These are phyloP conservation scores for Neolamprologus tretocephalus DNA, from an alignment of 2,113 vertebrate species.

Conservation along the genomic window DNA sequence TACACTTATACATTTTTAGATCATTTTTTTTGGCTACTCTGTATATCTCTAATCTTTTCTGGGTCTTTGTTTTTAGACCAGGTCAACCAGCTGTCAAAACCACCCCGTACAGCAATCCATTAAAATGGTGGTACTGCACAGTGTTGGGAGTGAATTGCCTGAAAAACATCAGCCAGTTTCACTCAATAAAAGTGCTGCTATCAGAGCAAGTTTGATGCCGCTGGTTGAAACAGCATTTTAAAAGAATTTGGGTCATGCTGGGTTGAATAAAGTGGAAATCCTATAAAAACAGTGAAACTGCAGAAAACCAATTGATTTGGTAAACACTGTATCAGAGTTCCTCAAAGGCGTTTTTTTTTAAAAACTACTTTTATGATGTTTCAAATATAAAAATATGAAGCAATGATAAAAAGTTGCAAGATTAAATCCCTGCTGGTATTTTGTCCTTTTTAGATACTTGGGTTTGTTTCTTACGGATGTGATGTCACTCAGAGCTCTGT, in stretches of 20 bases:
- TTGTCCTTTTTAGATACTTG: neutral
- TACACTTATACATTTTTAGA: neutral
- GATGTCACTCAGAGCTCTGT: neutral
- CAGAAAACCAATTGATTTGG: neutral
- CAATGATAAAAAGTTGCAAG: neutral
- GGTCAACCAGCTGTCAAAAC: neutral
- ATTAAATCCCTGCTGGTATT: neutral
- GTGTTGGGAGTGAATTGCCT: neutral
- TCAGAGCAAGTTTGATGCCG: neutral
- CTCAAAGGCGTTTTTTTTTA: rapidly evolving
- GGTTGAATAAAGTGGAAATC: neutral
- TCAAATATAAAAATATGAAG: neutral
- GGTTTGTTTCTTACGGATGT: rapidly evolving
- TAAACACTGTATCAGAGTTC: neutral
- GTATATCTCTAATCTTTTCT: neutral
- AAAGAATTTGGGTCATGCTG: neutral
- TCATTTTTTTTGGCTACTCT: rapidly evolving
- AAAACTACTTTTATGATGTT: neutral
- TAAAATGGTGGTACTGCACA: neutral
- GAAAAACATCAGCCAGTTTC: neutral
- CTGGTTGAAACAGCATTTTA: neutral
- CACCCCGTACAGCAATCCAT: neutral
- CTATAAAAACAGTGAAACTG: neutral
- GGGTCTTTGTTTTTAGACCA: neutral
- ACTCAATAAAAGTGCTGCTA: neutral